Evolutionary conservation across 2,888 invertebrate species (phyloP), one percentile per base, ranked within the genome.

Genomic region (Cordilura impudica): DNA sequence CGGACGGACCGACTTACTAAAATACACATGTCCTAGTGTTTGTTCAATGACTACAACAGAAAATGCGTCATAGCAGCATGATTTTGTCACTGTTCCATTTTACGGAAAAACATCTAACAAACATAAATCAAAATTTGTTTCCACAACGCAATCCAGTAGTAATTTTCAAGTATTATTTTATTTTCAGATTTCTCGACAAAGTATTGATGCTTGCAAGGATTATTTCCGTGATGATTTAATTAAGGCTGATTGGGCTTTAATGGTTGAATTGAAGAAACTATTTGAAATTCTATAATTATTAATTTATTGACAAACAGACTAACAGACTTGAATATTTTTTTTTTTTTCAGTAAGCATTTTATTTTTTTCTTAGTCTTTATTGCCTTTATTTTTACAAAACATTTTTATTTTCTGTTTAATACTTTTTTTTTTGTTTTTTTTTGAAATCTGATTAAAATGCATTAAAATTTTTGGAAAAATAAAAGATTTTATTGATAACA

Each of bases 121-220:
- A n/a, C n/a, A n/a, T n/a, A n/a, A n/a, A n/a, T n/a, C n/a, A n/a
- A n/a, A n/a, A n/a, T 31, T 31, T 29, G 12, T 35, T n/a, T n/a
- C n/a, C n/a, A n/a, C n/a, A n/a, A n/a, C n/a, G n/a, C n/a, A n/a
- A n/a, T n/a, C n/a, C 7, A 4, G 12, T 12, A 35, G 6, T 51
- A 4, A 14, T 10, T 14, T 72, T 39, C 26, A 0, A 29, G 14
- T 14, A 16, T 53, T 45, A 14, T 60, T 65, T 18, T 70, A 43
- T 51, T 85, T 86, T 14, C 93, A 98, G 98, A 98, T 99, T 87
- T 96, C 96, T 63, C 94, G 99, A 69, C 97, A 98, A 88, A 98
- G 98, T 82, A 99, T 99, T 88, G 99, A 99, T 91, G 98, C 98
- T 7, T 98, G 99, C 91, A 99, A 99, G 91, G 96, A 98, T 86